These are phyloP conservation scores for Lepus europaeus DNA, from an alignment of 2,113 vertebrate species.

Conservation along the genomic window DNA sequence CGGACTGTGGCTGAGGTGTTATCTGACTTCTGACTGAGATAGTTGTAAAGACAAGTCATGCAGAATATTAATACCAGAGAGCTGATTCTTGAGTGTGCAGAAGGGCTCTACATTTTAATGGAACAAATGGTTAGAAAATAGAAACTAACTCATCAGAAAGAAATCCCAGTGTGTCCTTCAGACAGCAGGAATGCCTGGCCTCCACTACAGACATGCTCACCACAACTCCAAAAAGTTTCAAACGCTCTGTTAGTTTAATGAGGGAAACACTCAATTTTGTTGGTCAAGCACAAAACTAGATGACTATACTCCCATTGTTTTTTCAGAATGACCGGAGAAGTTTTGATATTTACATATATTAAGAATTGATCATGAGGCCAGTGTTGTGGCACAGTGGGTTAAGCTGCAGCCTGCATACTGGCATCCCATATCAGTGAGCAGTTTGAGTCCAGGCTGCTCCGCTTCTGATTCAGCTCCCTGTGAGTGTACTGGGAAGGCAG, in stretches of 20 bases:
- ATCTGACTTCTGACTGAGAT: neutral
- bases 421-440: too few species aligned
- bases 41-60: slow-evolving; percentile 26
- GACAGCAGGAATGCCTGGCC: neutral
- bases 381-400: too few species aligned
- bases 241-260: neutral
- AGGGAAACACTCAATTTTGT: neutral
- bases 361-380: neutral
- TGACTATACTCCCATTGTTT: neutral
- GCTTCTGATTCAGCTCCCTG: too few species aligned
- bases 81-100: neutral
- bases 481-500: too few species aligned
- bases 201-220: neutral
- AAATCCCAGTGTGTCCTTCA: neutral
- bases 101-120: neutral
- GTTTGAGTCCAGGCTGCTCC: too few species aligned
- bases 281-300: neutral
- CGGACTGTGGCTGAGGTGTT: slow-evolving; percentile 13
- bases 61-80: neutral
- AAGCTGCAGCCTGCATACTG: too few species aligned
- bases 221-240: neutral
- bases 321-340: neutral
- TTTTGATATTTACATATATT: slow-evolving; percentile 30
- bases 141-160: neutral
- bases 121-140: neutral